Conservation (phyloP, 2,113 vertebrate species). For the Corynorhinus townsendii region DNA sequence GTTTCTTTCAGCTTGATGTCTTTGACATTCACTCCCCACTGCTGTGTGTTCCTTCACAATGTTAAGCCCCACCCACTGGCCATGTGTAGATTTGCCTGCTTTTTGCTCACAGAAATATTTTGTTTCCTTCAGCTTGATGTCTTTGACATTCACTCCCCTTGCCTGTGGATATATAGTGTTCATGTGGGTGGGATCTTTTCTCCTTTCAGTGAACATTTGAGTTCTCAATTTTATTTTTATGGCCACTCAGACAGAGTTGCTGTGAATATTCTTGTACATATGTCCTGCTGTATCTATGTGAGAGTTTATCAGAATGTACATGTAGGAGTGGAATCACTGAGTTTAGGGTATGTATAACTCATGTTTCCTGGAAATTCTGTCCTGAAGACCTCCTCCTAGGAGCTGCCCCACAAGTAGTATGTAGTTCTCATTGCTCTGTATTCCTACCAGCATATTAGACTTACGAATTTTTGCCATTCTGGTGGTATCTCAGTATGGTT, state of each 20-base stretch:
- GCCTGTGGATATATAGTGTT: not conserved
- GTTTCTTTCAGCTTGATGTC: not conserved
- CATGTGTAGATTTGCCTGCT: not conserved
- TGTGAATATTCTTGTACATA: not conserved
- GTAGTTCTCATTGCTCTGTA: accelerated
- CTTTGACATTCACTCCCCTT: not conserved
- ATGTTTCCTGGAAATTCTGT: not conserved
- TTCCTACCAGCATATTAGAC: not conserved
- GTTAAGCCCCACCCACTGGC: not conserved
- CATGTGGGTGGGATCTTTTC: not conserved
- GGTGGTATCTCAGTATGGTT: not conserved
- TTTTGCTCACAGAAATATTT: not conserved
- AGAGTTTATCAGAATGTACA: not conserved
- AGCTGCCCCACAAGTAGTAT: accelerated
- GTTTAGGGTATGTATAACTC: not conserved
- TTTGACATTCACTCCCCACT: not conserved
- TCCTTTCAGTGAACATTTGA: not conserved
- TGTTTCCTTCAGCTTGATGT: not conserved
- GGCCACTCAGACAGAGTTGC: not conserved
- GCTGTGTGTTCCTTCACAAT: not conserved
- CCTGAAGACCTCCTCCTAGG: not conserved
- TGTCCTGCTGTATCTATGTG: not conserved
- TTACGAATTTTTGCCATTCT: not conserved
- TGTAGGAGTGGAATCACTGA: not conserved
- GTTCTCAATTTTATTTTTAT: not conserved